These are phyloP conservation scores for Papilio dardanus DNA, from an alignment of 1,140 invertebrate species.

Conservation along the genomic window DNA sequence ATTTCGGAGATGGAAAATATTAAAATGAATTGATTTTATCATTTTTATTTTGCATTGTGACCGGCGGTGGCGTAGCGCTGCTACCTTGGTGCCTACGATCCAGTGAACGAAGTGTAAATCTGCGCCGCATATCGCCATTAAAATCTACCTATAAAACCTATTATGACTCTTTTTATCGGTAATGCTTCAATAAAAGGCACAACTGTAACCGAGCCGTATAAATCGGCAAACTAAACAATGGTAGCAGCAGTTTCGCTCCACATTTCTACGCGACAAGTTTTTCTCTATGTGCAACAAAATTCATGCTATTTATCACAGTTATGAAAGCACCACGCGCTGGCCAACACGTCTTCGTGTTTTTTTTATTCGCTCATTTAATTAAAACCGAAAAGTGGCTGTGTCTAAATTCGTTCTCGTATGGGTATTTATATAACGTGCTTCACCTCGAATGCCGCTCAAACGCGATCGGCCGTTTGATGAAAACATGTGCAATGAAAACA, in stretches of 20 bases:
- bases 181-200: slow-evolving; percentile 80
- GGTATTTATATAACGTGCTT: slow-evolving; percentile 50
- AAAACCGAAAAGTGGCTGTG: slow-evolving; percentile 65
- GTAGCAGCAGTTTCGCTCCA: slow-evolving; percentile 73
- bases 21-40: neutral
- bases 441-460: slow-evolving; percentile 57
- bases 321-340: slow-evolving; percentile 72
- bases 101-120: slow-evolving; percentile 62
- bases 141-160: slow-evolving; percentile 78
- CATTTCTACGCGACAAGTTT: slow-evolving; percentile 76
- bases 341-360: slow-evolving; percentile 73
- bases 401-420: slow-evolving; percentile 60
- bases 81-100: slow-evolving; percentile 40
- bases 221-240: slow-evolving; percentile 81
- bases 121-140: slow-evolving; percentile 70
- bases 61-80: neutral
- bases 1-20: neutral
- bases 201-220: slow-evolving; percentile 82
- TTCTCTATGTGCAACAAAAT: slow-evolving; percentile 71
- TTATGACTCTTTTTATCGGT: slow-evolving; percentile 81
- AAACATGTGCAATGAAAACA: slow-evolving; percentile 61
- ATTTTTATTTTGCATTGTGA: slow-evolving; percentile 8
- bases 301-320: slow-evolving; percentile 76
- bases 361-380: slow-evolving; percentile 51
- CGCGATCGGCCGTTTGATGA: slow-evolving; percentile 57